Conservation (phyloP, 1,140 invertebrate species). For the Cotesia typhae region DNA sequence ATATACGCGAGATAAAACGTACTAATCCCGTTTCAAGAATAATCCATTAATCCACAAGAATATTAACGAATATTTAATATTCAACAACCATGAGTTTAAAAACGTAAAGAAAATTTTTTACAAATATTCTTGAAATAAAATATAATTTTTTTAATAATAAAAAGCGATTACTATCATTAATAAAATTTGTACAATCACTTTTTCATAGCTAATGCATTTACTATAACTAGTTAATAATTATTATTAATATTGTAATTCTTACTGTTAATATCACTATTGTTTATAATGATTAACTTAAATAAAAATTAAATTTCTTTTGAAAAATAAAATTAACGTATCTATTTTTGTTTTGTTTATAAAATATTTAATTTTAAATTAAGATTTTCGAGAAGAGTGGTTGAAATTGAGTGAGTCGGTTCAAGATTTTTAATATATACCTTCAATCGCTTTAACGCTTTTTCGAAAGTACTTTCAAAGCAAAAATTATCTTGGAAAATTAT, state of each 20-base stretch:
- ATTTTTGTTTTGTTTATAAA: background rate
- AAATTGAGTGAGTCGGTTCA: too few relatives aligned
- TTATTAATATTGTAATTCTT: background rate
- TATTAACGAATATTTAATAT: conserved; percentile 13
- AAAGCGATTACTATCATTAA: background rate
- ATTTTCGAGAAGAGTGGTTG: too few relatives aligned
- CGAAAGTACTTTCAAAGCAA: too few relatives aligned
- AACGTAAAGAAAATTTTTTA: background rate
- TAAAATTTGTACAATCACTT: background rate
- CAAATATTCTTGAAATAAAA: conserved; percentile 5
- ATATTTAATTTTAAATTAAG: background rate
- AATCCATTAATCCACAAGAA: conserved; percentile 31
- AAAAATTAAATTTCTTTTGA: too few relatives aligned
- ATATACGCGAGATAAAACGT: conserved; percentile 26
- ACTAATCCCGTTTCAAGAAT: conserved; percentile 30
- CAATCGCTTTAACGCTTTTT: too few relatives aligned
- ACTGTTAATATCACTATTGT: too few relatives aligned
- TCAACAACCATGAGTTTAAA: background rate
- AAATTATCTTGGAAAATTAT: background rate
- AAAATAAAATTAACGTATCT: too few relatives aligned
- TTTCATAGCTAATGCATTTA: conserved; percentile 9
- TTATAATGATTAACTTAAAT: too few relatives aligned
- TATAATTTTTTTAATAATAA: background rate
- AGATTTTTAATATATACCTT: too few relatives aligned
- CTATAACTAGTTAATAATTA: background rate